Percentiles rank a stretch among this genome's conserved stretches.
Conservation (phyloP, 2,797 vertebrate genomes). For the Garrulus glandarius region DNA sequence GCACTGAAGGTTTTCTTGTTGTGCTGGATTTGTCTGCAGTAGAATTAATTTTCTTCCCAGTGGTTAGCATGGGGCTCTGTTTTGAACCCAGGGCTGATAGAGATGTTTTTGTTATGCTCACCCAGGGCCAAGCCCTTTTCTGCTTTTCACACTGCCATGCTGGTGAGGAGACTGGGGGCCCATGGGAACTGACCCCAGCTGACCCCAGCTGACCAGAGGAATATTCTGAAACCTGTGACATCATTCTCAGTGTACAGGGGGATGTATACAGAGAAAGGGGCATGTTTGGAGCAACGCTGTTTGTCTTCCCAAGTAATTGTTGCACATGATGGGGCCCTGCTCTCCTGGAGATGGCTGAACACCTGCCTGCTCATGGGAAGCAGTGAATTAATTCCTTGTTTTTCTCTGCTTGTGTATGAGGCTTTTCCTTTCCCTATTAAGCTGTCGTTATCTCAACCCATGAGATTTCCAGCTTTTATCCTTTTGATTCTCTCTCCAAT, state of each 20-base stretch:
- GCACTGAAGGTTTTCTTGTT: not conserved
- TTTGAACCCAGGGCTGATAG: not conserved
- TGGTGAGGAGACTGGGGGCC: not conserved
- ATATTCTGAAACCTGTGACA: not conserved
- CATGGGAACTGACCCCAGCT: not conserved
- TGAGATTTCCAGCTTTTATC: not conserved
- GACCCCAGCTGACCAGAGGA: not conserved
- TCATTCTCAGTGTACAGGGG: too few species aligned
- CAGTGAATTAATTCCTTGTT: not conserved
- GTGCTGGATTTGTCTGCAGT: not conserved
- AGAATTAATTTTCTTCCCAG: not conserved
- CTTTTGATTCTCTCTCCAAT: not conserved
- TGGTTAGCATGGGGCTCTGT: not conserved
- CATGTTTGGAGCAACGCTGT: not conserved
- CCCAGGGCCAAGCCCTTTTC: not conserved
- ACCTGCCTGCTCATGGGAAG: not conserved
- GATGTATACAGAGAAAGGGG: not conserved
- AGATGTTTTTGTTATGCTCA: not conserved
- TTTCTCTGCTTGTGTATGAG: accelerated
- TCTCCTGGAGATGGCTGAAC: not conserved
- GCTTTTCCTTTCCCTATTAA: not conserved
- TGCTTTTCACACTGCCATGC: not conserved
- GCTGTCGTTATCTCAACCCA: not conserved
- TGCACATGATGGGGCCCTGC: not conserved
- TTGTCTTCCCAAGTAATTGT: not conserved